Evolutionary conservation across 2,888 invertebrate genomes (phyloP).

Genomic region (Chymomyza amoena): DNA sequence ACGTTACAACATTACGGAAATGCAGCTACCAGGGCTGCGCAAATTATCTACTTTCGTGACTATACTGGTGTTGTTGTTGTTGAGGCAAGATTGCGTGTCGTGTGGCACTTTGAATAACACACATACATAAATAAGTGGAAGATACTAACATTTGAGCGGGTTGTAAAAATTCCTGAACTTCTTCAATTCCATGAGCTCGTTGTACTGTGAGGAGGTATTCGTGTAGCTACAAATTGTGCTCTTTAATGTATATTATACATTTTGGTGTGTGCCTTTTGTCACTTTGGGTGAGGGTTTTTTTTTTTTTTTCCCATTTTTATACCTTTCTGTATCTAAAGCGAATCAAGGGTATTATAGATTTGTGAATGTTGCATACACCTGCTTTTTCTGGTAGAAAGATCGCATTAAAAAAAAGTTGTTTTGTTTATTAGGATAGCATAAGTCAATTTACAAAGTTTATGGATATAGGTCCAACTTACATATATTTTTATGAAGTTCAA

Average conservation of each 20-base stretch:
- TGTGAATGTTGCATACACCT: too few relatives aligned
- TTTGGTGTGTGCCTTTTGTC: conserved; percentile 42
- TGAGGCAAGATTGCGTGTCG: conserved; percentile 52
- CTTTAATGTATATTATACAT: conserved; percentile 1
- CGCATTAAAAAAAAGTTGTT: too few relatives aligned
- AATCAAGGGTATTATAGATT: too few relatives aligned
- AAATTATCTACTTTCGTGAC: neutral
- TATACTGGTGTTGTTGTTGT: neutral
- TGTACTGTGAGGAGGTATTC: neutral
- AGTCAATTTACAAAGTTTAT: too few relatives aligned
- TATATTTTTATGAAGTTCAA: too few relatives aligned
- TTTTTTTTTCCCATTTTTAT: conserved; percentile 5
- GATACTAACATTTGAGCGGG: neutral
- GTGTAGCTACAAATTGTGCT: neutral
- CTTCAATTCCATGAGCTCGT: neutral
- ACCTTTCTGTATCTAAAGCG: neutral
- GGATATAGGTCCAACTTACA: too few relatives aligned
- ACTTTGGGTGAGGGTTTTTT: conserved; percentile 5
- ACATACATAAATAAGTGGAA: neutral
- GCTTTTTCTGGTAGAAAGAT: too few relatives aligned
- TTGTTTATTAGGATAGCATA: too few relatives aligned
- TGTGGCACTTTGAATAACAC: conserved; percentile 47
- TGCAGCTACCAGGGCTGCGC: neutral
- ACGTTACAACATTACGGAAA: neutral
- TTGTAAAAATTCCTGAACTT: neutral